These are phyloP conservation scores for Talpa occidentalis DNA, from an alignment of 2,113 vertebrate species.

Conservation along the genomic window DNA sequence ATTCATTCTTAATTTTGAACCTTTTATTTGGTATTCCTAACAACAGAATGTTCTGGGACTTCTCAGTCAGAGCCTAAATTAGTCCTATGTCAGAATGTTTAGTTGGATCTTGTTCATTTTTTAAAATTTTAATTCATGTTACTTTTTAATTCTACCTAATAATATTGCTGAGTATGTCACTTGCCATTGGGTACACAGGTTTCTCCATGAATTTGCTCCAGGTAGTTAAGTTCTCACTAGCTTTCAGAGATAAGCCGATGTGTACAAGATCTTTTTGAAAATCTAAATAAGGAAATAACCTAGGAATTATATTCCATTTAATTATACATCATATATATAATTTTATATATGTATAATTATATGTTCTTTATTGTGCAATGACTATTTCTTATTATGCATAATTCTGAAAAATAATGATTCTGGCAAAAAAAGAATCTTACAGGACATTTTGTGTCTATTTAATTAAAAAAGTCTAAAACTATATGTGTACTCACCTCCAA, in stretches of 20 bases:
- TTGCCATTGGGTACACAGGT: neutral
- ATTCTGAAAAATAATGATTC: neutral
- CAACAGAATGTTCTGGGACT: neutral
- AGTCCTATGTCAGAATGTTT: neutral
- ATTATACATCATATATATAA: neutral
- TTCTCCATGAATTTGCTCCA: neutral
- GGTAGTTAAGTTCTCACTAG: neutral
- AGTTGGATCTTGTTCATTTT: neutral
- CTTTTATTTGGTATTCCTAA: neutral
- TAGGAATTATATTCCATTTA: neutral
- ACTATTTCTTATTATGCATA: no score
- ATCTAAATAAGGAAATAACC: neutral
- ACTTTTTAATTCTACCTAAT: neutral
- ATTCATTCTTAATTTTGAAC: neutral
- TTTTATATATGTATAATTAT: neutral
- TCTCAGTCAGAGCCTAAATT: neutral
- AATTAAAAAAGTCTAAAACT: slow-evolving; percentile 15
- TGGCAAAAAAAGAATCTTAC: neutral
- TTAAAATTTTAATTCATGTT: neutral
- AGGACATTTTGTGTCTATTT: neutral
- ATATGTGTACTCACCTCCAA: neutral
- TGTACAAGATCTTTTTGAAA: neutral
- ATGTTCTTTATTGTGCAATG: neutral
- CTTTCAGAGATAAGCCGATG: neutral
- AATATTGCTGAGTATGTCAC: neutral